Evolutionary conservation across 2,888 invertebrate species (phyloP), one percentile per base, ranked within the genome.

Genomic region (Drosophila prolongata): DNA sequence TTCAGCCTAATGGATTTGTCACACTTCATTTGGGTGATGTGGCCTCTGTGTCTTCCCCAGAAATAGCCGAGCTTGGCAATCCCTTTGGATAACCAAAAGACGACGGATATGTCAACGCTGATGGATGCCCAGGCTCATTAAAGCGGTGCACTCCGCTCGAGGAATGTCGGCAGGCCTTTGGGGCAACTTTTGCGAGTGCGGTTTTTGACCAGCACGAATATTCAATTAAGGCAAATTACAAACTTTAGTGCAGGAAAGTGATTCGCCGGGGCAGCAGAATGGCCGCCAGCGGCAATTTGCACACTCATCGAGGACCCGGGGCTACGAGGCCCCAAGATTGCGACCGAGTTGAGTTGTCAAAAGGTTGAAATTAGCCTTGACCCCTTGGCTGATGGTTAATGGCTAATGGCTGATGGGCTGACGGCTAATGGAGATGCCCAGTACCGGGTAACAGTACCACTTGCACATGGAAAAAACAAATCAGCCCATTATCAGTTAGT

Each of bases 331-430:
- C 24, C 35, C 43, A 11, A 16, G 35, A 44, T 44, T 43, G 60
- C 44, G 56, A 35, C 43, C 49, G 40, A 55, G 76, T 80, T 80
- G 80, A 83, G 87, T 83, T 83, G 87, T 83, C 87, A 83, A 86
- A 86, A 87, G 83, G 87, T 83, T 84, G 76, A 79, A 83, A 87
- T 83, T 87, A 83, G 76, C 87, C 80, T 80, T 84, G 83, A 87
- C 60, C 87, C 75, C 81, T 71, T 46, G 82, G 66, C 76, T 49
- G 73, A 24, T 66, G 62, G 62, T 68, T 77, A 74, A 14, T 65
- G 65, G 65, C 69, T 76, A 75, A 49, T 49, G 69, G 30, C 47
- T 30, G 47, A 49, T 49, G 69, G 34, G 34, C 43, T 35, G 46
- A 62, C 40, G 65, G 44, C 59, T 59, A 54, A 42, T 70, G 68